Percentiles rank a stretch among this genome's conserved stretches.
Conservation (phyloP, 2,113 vertebrate species). For the Leptodactylus fuscus region DNA sequence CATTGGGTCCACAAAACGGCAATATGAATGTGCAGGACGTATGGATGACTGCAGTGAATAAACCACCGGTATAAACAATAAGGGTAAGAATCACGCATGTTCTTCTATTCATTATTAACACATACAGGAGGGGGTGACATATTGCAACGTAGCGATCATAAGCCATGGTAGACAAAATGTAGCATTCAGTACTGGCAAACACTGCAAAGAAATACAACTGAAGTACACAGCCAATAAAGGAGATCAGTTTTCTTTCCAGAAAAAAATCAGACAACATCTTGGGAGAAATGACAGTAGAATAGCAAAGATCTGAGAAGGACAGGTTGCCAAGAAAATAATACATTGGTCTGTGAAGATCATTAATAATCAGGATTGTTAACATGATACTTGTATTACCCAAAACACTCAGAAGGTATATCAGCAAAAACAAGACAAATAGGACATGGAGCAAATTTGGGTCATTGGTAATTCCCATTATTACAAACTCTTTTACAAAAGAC, state of each 20-base stretch:
- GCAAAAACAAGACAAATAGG: conserved; percentile 28
- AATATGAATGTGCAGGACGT: conserved; percentile 39
- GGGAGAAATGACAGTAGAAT: conserved; percentile 45
- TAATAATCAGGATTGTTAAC: neutral
- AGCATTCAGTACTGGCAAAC: conserved; percentile 49
- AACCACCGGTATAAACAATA: conserved; percentile 44
- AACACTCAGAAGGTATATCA: conserved; percentile 46
- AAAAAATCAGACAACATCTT: conserved; percentile 45
- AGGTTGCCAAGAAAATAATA: conserved; percentile 56
- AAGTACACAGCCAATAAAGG: conserved; percentile 39
- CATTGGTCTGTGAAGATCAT: conserved; percentile 46
- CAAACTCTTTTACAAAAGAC: conserved; percentile 36
- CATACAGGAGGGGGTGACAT: conserved; percentile 52
- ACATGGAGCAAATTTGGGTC: neutral
- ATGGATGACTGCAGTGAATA: conserved; percentile 36
- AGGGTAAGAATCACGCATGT: conserved; percentile 7
- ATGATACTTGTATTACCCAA: conserved; percentile 32
- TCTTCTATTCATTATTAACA: conserved; percentile 36
- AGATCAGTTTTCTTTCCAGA: conserved; percentile 24
- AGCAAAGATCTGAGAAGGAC: conserved; percentile 53
- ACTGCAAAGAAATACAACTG: conserved; percentile 53
- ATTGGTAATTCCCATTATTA: conserved; percentile 34
- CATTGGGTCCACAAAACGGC: conserved; percentile 52
- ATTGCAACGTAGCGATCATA: conserved; percentile 55
- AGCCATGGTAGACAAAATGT: conserved; percentile 50